Conservation (phyloP, 1,140 invertebrate species). For the Dendroctonus valens region DNA sequence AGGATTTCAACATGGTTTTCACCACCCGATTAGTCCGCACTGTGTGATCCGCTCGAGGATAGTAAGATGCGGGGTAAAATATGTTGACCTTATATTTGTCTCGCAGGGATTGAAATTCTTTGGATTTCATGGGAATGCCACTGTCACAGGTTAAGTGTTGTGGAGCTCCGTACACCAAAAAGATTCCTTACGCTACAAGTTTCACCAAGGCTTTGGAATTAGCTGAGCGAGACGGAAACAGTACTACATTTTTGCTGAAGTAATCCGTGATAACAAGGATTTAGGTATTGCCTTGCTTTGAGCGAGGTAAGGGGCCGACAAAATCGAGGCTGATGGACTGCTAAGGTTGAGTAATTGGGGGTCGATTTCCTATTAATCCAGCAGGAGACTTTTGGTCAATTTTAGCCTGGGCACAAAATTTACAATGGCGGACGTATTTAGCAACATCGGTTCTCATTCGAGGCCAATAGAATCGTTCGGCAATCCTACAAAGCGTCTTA, state of each 20-base stretch:
- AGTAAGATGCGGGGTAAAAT: constrained; percentile 32
- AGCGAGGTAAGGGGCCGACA: constrained; percentile 42
- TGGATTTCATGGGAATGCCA: constrained; percentile 24
- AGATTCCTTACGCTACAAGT: constrained; percentile 16
- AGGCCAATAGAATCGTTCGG: constrained; percentile 42
- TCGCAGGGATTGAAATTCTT: constrained; percentile 26
- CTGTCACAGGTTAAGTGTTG: constrained; percentile 19
- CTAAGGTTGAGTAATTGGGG: constrained; percentile 38
- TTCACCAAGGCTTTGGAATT: constrained; percentile 3
- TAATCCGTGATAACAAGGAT: constrained; percentile 46
- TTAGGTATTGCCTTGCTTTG: constrained; percentile 40
- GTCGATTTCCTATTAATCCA: constrained; percentile 39
- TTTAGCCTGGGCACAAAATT: constrained; percentile 39
- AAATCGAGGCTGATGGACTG: constrained; percentile 40
- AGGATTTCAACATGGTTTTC: constrained; percentile 37
- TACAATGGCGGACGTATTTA: constrained; percentile 38
- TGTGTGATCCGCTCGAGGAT: constrained; percentile 36
- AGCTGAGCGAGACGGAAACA: constrained; percentile 13
- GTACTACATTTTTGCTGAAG: constrained; percentile 42
- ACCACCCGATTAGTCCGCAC: constrained; percentile 36
- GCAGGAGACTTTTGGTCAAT: constrained; percentile 33
- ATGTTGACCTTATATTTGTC: constrained; percentile 21
- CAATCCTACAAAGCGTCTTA: constrained; percentile 27
- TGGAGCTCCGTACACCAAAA: constrained; percentile 22
- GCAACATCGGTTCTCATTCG: constrained; percentile 34